Percentiles rank a stretch among this genome's conserved stretches.
These are phyloP conservation scores for Rhadina sibilatrix DNA, from an alignment of 2,113 vertebrate species.

Conservation along the genomic window DNA sequence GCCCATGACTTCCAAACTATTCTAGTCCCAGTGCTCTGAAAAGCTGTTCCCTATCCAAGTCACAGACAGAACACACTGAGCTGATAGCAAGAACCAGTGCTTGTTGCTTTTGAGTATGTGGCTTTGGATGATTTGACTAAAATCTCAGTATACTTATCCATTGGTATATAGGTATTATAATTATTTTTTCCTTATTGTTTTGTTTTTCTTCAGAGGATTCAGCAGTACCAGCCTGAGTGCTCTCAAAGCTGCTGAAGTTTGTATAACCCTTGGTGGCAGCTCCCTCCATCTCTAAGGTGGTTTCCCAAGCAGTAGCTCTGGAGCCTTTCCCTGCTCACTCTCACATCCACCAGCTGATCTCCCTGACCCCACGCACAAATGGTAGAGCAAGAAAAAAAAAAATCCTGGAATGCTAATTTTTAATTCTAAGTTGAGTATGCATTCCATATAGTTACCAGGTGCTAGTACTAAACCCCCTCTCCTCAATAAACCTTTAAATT, in stretches of 20 bases:
- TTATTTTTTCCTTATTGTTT: not conserved
- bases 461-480: not conserved
- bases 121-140: not conserved
- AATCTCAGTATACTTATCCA: not conserved
- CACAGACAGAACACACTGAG: not conserved
- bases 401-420: not conserved
- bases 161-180: not conserved
- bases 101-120: not conserved
- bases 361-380: not conserved
- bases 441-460: constrained; percentile 18
- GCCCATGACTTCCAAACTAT: not conserved
- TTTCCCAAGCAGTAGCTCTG: not conserved
- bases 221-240: not conserved
- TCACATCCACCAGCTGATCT: not conserved
- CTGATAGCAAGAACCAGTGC: not conserved
- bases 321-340: not conserved
- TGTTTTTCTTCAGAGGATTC: not conserved
- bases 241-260: not conserved
- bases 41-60: not conserved
- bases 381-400: not conserved
- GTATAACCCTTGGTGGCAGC: not conserved
- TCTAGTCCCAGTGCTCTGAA: not conserved
- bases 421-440: constrained; percentile 15
- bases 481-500: constrained; percentile 11
- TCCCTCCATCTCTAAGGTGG: not conserved